Base-by-base conservation (phyloP, 2,113 vertebrate genomes). In the Cephalopholis sonnerati region DNA sequence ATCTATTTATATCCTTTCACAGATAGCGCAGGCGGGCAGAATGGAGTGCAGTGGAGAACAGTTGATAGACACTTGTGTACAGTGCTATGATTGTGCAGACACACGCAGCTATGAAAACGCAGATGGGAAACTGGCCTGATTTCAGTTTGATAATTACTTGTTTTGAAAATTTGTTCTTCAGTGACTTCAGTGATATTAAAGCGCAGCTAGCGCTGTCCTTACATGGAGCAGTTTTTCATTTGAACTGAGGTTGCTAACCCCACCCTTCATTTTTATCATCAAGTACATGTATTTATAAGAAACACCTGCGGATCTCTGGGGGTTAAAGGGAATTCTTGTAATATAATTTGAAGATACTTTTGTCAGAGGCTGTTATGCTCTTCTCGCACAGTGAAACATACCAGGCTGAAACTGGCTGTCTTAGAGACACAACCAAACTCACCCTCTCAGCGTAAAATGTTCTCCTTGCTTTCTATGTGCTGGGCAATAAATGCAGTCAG, bases 61-160 rank as follows among this genome's bases (percentile, higher is more conserved):
- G 91, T 89, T 91, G 91, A 81, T 88, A 87, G 82, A 94, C 90
- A 91, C 86, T 89, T 73, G 79, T 87, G 90, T 93, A 93, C 93
- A 95, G 94, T 95, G 93, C 93, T 94, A 91, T 94, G 87, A 95
- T 94, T 93, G 94, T 94, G 93, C 92, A 93, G 91, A 91, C 89
- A 93, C 86, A 93, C 94, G 92, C 93, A 92, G 93, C 92, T 90
- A 87, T 89, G 91, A 88, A 87, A 77, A 87, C 70, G 55, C 71
- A 89, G 59, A 87, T 54, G 48, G 78, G 82, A 87, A 85, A 92
- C 89, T 88, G 89, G 92, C 83, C 90, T 69, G 71, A 84, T 90
- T 88, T 88, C 67, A 85, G 41, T 68, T 83, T 9, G 77, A 77
- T 55, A 66, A 55, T 77, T 12, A 59, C 12, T 67, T 78, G 32